Conservation (phyloP, 2,888 invertebrate species). For the Bedellia somnulentella region DNA sequence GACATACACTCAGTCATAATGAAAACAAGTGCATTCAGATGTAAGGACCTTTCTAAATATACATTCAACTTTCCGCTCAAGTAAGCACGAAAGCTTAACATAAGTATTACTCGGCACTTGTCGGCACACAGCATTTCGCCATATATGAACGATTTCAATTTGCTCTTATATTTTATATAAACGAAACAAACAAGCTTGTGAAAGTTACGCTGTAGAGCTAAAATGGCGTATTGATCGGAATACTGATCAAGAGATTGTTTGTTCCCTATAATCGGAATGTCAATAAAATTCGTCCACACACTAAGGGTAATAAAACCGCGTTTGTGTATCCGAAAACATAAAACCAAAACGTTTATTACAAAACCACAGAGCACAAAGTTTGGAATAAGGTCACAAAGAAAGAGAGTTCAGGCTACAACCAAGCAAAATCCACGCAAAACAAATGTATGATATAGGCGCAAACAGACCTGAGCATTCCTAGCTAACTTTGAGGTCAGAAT, state of each 20-base stretch:
- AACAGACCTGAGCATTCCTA: background rate
- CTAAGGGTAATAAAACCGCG: conserved; percentile 13
- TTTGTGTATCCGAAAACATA: conserved; percentile 31
- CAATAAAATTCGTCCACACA: conserved; percentile 26
- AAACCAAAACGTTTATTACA: conserved; percentile 33
- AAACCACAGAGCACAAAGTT: conserved; percentile 26
- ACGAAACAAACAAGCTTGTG: too few relatives aligned
- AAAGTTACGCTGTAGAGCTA: too few relatives aligned
- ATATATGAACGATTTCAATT: too few relatives aligned
- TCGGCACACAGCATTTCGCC: too few relatives aligned
- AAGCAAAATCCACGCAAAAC: background rate
- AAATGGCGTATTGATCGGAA: too few relatives aligned
- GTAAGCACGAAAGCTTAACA: conserved; percentile 1
- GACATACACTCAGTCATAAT: conserved; percentile 24
- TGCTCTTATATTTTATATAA: too few relatives aligned
- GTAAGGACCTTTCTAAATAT: conserved; percentile 4
- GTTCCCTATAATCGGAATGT: conserved; percentile 4
- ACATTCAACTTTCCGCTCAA: background rate
- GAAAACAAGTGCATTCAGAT: conserved; percentile 3
- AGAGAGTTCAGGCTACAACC: conserved; percentile 29
- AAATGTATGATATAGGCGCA: background rate
- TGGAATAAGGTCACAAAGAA: conserved; percentile 28
- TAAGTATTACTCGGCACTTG: too few relatives aligned
- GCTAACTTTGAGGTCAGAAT: conserved; percentile 15
- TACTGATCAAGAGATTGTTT: conserved; percentile 2